Base-by-base conservation (phyloP, 2,113 vertebrate genomes). In the Azemiops feae region DNA sequence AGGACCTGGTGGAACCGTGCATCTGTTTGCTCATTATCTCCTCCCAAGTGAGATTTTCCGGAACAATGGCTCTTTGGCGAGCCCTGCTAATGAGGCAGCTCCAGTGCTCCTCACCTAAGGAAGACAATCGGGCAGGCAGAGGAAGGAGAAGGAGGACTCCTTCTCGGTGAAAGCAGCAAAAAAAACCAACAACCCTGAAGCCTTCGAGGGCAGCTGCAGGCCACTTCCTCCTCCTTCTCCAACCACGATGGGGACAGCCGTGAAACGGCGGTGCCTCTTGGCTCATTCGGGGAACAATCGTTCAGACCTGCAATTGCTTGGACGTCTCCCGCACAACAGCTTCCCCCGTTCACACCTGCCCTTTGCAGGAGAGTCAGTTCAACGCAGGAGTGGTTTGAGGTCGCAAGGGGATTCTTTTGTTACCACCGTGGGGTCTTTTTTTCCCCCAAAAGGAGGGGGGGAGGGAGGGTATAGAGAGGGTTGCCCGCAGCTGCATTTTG, bases 161-260 rank as follows among this genome's bases (percentile, higher is more conserved):
- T 16, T 22, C 30, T 3, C 5, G 25, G 50, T 11, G 58, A 30
- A 91, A 25, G 45, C 39, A 74, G 54, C 45, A 47, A 47, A 47
- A 47, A 47, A 47, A 47, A 2, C 52, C 27, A 20, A 50, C 23
- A 22, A 64, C 4, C 4, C 11, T 1, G 16, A 88, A 52, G 1
- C 52, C 69, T 39, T 87, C 1, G 50, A 91, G 54, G 89, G 91
- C n/a, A 30, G 52, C 89, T n/a, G 7, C 52, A 57, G 88, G n/a
- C n/a, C 27, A 87, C 11, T 50, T 47, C 87, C 55, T 60, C 91
- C 92, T 64, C 87, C 53, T 60, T 91, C 92, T 64, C 55, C 55
- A 57, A 57, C 22, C 27, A 64, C 8, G 58, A 93, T 54, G 85
- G 90, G 85, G 81, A 45, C 45, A 64, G 94, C 92, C 96, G 94